Conservation (phyloP, 2,888 invertebrate species). For the Latrodectus elegans region DNA sequence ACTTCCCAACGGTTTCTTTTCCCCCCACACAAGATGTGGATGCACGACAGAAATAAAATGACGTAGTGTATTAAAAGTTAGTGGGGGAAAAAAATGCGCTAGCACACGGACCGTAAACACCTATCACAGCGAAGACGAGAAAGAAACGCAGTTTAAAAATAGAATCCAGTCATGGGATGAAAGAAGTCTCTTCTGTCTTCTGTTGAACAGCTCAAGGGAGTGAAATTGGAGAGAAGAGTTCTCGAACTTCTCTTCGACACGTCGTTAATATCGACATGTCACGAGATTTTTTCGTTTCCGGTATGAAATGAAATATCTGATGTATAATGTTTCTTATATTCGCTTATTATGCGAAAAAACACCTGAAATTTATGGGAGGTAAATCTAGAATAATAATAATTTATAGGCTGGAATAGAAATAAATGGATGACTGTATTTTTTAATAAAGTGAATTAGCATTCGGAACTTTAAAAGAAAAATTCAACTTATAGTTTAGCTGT, state of each 20-base stretch:
- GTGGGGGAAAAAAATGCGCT: neutral
- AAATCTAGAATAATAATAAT: too few species aligned
- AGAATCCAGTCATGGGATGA: neutral
- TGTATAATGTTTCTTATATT: too few species aligned
- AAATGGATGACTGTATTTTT: too few species aligned
- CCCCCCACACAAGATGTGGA: too few species aligned
- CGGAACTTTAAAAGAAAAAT: too few species aligned
- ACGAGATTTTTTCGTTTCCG: neutral
- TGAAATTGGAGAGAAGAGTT: slow-evolving; percentile 15
- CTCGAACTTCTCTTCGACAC: slow-evolving; percentile 19
- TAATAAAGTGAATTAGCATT: too few species aligned
- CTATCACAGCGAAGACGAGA: neutral
- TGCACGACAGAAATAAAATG: neutral
- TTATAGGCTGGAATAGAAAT: too few species aligned
- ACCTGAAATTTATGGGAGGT: too few species aligned
- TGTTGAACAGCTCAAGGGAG: slow-evolving; percentile 7
- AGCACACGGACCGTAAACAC: neutral
- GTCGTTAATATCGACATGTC: slow-evolving; percentile 19
- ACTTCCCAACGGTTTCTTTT: too few species aligned
- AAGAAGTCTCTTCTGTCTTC: neutral
- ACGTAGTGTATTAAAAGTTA: neutral
- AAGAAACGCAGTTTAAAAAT: neutral
- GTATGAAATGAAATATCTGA: too few species aligned
- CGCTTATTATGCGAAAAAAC: too few species aligned
- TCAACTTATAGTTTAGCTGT: too few species aligned